Base-by-base conservation (phyloP, 2,113 vertebrate species). In the Lutjanus erythropterus region DNA sequence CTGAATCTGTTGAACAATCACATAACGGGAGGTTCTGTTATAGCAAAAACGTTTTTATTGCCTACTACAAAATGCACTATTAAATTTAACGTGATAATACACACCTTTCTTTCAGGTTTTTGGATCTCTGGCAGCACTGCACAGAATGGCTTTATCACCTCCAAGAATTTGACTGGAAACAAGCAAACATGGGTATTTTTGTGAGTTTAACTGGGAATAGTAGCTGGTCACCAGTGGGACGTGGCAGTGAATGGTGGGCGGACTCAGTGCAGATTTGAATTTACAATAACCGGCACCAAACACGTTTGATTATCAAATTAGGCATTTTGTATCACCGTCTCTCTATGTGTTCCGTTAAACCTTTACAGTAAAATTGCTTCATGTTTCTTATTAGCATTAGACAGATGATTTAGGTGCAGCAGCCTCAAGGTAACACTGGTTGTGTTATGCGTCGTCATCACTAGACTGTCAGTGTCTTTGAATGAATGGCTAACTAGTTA, bases 131-230 rank as follows among this genome's bases (percentile, higher is more conserved):
- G 98, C 84, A 99, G 91, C 79, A 99, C 97, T 67, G 97, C 98
- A 90, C 98, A 99, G 95, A 99, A 99, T 12, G 98, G 98, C 94
- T 99, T 99, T 88, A 99, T 99, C 67, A 99, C 97, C 93, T 99
- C 98, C 87, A 99, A 95, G 88, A 99, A 99, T 94, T 99, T 99
- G 92, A 99, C 98, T 99, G 94, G 3, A 91, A 56, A 59, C 41
- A 78, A 85, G 74, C 65, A 81, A 37, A 74, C 2, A 47, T 1
- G 6, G 71, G 59, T 5, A 27, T 31, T 52, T 47, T 12, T 18
- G 46, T 25, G 33, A 61, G 18, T 16, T n/a, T 21, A 11, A 71
- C 3, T 37, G 23, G 56, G 9, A 7, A 27, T 62, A 41, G 47
- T 6, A 71, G 50, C 52, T 50, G 58, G 10, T 50, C 31, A 15